Base-by-base conservation (phyloP, 2,113 vertebrate species). In the Turnix velox region DNA sequence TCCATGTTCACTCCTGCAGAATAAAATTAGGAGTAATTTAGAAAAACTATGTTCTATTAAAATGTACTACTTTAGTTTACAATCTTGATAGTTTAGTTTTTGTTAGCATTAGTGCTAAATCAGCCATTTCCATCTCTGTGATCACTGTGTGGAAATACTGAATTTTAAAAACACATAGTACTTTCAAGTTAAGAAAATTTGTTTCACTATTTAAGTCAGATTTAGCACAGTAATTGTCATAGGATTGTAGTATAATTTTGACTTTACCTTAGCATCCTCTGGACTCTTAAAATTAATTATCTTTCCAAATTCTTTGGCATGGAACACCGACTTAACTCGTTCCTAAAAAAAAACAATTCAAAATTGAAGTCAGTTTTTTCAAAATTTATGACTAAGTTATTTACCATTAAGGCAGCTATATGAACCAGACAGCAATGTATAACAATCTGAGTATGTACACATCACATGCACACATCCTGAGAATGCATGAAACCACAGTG, bases 261-360 rank as follows among this genome's bases (percentile, higher is more conserved):
- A 95, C 87, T 94, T 97, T 98, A 99, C 99, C 98, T 97, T 98
- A 80, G 99, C 99, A 93, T 99, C 98, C 84, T 99, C 98, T 46
- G 98, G 97, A 74, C 97, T 98, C 97, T 86, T 98, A 95, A 99
- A 99, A 97, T 99, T 99, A 96, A 99, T 98, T 93, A 99, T 99
- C 98, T 99, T 99, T 90, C 99, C 99, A 97, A 99, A 99, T 96
- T 99, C 99, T 97, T 99, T 99, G 96, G 99, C 98, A 89, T 99
- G 99, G 93, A 99, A 99, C 83, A 99, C 99, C 85, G 99, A 99
- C 86, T 99, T 99, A 12, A 99, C 99, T 90, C 99, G 98, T 94
- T 99, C 99, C 99, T 99, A 96, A 45, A 97, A 93, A 68, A 43
- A 71, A 95, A 83, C 22, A 46, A 77, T 84, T 93, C 39, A 90